A percentile compares a stretch with the other conserved stretches of the same genome.
These are phyloP conservation scores for Drosophila mimica DNA, from an alignment of 2,888 invertebrate species.

Conservation along the genomic window DNA sequence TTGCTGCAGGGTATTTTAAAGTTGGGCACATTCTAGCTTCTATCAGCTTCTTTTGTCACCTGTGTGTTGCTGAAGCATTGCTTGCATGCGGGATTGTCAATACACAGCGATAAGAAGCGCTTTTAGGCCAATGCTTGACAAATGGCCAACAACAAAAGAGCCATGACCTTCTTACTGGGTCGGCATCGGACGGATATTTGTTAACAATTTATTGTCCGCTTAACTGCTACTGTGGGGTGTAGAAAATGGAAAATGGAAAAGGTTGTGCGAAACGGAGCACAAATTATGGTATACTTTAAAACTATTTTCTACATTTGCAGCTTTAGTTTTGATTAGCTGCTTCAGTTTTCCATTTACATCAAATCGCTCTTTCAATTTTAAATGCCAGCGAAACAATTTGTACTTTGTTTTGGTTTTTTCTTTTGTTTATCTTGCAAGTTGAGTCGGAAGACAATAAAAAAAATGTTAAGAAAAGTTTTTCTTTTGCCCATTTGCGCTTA, in stretches of 20 bases:
- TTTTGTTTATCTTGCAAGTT: constrained; percentile 60
- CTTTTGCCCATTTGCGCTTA: constrained; percentile 57
- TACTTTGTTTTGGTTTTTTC: constrained; percentile 20
- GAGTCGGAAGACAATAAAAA: constrained; percentile 8
- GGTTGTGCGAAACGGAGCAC: constrained; percentile 29
- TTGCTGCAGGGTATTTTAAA: constrained; percentile 3
- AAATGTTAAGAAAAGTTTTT: constrained; percentile 54
- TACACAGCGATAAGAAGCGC: constrained; percentile 43
- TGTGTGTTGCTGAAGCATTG: constrained; percentile 33
- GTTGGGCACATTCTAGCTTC: neutral
- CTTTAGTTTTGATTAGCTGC: constrained; percentile 67
- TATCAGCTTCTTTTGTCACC: constrained; percentile 36
- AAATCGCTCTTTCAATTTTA: constrained; percentile 41
- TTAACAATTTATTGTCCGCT: constrained; percentile 34
- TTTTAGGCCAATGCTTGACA: constrained; percentile 39
- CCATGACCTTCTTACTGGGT: constrained; percentile 35
- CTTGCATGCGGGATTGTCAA: constrained; percentile 49
- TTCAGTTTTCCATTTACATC: constrained; percentile 42
- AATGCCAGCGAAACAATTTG: constrained; percentile 20
- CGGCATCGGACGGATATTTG: neutral
- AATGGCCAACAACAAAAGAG: constrained; percentile 30
- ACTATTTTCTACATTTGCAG: constrained; percentile 58
- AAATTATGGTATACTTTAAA: constrained; percentile 23
- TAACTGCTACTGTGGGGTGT: neutral
- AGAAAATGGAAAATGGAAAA: constrained; percentile 61